A percentile compares a stretch with the other conserved stretches of the same genome.
Conservation (phyloP, 2,888 invertebrate genomes). For the Meteorus colon region DNA sequence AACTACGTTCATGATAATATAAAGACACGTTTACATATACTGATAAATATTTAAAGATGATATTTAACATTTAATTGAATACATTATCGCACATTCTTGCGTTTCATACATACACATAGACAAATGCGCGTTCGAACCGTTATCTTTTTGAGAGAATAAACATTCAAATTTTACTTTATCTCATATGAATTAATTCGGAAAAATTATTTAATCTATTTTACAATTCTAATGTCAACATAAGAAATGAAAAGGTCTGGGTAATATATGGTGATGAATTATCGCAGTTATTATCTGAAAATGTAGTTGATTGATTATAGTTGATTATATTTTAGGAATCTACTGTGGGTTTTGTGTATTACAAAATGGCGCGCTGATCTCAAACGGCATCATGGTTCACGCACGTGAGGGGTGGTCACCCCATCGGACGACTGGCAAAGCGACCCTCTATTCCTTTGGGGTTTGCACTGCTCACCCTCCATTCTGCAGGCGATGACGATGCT, state of each 20-base stretch:
- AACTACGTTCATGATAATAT: not conserved
- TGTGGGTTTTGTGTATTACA: constrained; percentile 39
- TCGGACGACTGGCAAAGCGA: constrained; percentile 26
- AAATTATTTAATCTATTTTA: constrained; percentile 12
- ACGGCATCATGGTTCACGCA: constrained; percentile 37
- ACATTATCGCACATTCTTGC: not conserved
- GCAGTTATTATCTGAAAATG: not conserved
- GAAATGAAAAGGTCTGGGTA: not conserved
- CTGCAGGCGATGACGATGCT: constrained; percentile 19
- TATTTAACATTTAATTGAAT: not conserved
- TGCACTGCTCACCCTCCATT: constrained; percentile 6
- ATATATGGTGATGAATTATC: not conserved
- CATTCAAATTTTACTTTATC: not conserved
- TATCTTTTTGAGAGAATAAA: too few relatives aligned
- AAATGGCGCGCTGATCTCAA: constrained; percentile 48
- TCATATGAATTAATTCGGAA: not conserved
- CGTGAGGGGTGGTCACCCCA: constrained; percentile 40
- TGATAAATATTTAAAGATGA: not conserved
- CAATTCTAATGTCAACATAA: too few relatives aligned
- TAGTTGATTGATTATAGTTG: not conserved
- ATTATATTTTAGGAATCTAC: not conserved
- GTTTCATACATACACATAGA: not conserved
- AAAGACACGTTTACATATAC: not conserved
- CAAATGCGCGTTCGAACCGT: too few relatives aligned
- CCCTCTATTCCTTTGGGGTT: constrained; percentile 22